These are phyloP conservation scores for Thrips palmi DNA, from an alignment of 1,140 invertebrate species.

Conservation along the genomic window DNA sequence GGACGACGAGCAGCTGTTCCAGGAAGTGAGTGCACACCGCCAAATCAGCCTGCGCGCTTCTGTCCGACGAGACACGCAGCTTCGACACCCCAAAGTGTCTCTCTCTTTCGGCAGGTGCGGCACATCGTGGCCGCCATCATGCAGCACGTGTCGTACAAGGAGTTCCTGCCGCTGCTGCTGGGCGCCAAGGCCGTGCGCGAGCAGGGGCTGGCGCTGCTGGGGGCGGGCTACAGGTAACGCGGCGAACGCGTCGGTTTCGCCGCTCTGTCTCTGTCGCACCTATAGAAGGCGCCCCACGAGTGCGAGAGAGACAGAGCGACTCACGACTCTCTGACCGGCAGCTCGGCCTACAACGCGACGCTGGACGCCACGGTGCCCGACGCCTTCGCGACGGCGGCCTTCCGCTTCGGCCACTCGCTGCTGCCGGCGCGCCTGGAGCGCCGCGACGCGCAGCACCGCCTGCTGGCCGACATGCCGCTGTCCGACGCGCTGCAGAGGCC, in stretches of 20 bases:
- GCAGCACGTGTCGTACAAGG: constrained; percentile 76
- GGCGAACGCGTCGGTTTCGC: too few species aligned
- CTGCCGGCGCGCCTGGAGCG: constrained; percentile 21
- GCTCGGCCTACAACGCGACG: constrained; percentile 32
- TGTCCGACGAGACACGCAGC: constrained; percentile 56
- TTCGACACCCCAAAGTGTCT: constrained; percentile 29
- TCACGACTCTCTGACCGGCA: neutral
- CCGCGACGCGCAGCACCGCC: too few species aligned
- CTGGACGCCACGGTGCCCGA: constrained; percentile 43
- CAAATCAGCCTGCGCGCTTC: neutral
- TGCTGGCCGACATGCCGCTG: constrained; percentile 60
- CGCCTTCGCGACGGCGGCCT: constrained; percentile 57
- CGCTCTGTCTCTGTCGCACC: constrained; percentile 18
- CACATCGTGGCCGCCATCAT: constrained; percentile 65
- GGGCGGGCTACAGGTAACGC: too few species aligned
- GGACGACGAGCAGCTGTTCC: constrained; percentile 70
- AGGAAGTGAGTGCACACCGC: constrained; percentile 31
- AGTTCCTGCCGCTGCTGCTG: constrained; percentile 73
- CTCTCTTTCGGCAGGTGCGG: constrained; percentile 63
- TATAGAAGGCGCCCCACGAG: constrained; percentile 39
- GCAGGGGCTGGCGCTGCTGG: too few species aligned
- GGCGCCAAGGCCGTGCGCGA: constrained; percentile 26
- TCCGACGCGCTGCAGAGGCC: constrained; percentile 54
- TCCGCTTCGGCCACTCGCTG: constrained; percentile 77
- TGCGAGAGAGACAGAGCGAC: constrained; percentile 44